Evolutionary conservation across 1,140 invertebrate genomes (phyloP).

Genomic region (Drosophila pandora): DNA sequence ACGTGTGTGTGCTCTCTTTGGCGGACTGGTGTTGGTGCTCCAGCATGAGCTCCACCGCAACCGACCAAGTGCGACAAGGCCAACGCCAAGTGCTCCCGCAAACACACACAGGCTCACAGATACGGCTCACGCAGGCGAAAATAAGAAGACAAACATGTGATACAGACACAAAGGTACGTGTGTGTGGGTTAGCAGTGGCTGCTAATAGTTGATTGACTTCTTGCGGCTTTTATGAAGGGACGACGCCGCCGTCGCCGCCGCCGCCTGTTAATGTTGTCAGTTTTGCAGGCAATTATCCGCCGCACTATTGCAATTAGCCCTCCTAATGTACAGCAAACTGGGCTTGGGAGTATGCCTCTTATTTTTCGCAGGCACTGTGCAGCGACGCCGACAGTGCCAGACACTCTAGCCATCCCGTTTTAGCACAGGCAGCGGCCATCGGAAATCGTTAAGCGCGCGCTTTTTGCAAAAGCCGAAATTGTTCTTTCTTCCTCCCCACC

Average conservation of each 20-base stretch:
- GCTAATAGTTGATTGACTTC: slow-evolving; percentile 81
- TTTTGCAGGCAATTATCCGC: slow-evolving; percentile 52
- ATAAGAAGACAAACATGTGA: slow-evolving; percentile 83
- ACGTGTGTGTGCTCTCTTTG: slow-evolving; percentile 9
- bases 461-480: slow-evolving; percentile 51
- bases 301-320: slow-evolving; percentile 47
- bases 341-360: slow-evolving; percentile 19
- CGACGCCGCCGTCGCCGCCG: not conserved
- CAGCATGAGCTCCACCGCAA: slow-evolving; percentile 56
- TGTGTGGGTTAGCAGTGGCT: slow-evolving; percentile 47
- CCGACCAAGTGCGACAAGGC: slow-evolving; percentile 79
- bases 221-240: slow-evolving; percentile 35
- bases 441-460: slow-evolving; percentile 58
- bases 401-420: slow-evolving; percentile 71
- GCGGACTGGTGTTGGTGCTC: slow-evolving; percentile 59
- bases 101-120: slow-evolving; percentile 42
- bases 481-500: slow-evolving; percentile 4
- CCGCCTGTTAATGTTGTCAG: slow-evolving; percentile 50
- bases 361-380: slow-evolving; percentile 63
- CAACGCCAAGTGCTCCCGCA: slow-evolving; percentile 72
- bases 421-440: slow-evolving; percentile 52
- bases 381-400: slow-evolving; percentile 24
- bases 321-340: slow-evolving; percentile 21
- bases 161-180: slow-evolving; percentile 69
- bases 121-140: slow-evolving; percentile 65